A percentile compares a stretch with the other conserved stretches of the same genome.
Conservation (phyloP, 2,888 invertebrate genomes). For the Caenorhabditis parvicauda region DNA sequence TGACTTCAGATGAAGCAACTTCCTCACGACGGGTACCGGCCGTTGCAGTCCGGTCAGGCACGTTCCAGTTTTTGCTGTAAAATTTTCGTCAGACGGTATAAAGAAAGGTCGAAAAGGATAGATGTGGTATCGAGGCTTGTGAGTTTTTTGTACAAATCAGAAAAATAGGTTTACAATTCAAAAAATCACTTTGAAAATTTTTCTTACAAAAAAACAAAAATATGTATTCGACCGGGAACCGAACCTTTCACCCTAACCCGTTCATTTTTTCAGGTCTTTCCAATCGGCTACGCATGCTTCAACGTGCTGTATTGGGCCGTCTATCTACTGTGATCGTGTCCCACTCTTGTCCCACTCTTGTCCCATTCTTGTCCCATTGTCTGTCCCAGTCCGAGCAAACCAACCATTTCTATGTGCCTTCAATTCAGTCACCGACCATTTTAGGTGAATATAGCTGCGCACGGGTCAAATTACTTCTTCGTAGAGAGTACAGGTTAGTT, state of each 20-base stretch:
- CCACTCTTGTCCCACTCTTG: constrained; percentile 6
- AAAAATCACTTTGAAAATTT: no score
- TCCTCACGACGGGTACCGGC: constrained; percentile 35
- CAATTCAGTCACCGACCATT: constrained; percentile 10
- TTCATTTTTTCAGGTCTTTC: constrained; percentile 51
- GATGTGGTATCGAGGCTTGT: constrained; percentile 60
- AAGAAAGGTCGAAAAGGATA: constrained; percentile 60
- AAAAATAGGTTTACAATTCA: background rate
- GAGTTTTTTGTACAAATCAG: background rate
- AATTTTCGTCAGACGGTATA: constrained; percentile 58
- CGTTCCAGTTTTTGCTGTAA: constrained; percentile 54
- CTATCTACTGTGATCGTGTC: constrained; percentile 64
- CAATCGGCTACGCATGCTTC: constrained; percentile 60
- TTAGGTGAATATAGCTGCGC: constrained; percentile 61
- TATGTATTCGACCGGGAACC: no score
- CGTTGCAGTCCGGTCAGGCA: constrained; percentile 30
- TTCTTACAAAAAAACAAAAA: no score
- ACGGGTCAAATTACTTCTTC: constrained; percentile 52
- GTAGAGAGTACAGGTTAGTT: constrained; percentile 59
- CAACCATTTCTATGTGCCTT: constrained; percentile 1
- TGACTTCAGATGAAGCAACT: constrained; percentile 30
- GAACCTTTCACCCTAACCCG: no score
- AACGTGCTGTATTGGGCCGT: constrained; percentile 62
- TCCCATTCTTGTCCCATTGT: constrained; percentile 1
- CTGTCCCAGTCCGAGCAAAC: constrained; percentile 4